Conservation (phyloP, 2,797 vertebrate species). For the Acrossocheilus wenchowensis region DNA sequence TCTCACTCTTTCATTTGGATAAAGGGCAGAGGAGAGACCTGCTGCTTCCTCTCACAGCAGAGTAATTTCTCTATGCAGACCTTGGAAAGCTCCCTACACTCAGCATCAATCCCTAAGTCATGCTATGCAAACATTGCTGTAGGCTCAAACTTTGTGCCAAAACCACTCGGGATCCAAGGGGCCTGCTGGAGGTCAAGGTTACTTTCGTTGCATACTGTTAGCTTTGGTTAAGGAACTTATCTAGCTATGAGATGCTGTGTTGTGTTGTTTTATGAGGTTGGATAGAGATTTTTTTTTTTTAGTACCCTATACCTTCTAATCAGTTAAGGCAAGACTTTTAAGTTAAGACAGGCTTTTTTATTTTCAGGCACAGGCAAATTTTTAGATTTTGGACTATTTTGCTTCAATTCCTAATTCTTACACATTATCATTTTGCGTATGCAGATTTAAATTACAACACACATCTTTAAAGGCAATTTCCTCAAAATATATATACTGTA, state of each 20-base stretch:
- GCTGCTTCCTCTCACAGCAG: slow-evolving; percentile 64
- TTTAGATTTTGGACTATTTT: not conserved
- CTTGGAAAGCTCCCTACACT: slow-evolving; percentile 6
- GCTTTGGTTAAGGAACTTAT: not conserved
- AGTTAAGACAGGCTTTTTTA: not conserved
- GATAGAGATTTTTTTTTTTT: not conserved
- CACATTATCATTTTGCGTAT: not conserved
- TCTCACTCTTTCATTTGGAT: slow-evolving; percentile 76
- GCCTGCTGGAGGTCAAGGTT: slow-evolving; percentile 19
- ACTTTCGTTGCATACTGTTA: not conserved
- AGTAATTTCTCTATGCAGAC: slow-evolving; percentile 71
- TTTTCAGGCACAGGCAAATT: not conserved
- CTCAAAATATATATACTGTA: not conserved
- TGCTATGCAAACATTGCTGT: not conserved
- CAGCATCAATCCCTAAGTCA: slow-evolving; percentile 46
- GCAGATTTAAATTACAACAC: not conserved
- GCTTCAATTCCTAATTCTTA: not conserved
- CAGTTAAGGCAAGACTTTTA: not conserved
- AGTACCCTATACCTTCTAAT: no score
- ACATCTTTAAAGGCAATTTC: not conserved
- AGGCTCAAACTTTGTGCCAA: slow-evolving; percentile 41
- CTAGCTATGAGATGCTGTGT: not conserved
- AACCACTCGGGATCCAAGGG: slow-evolving; percentile 57
- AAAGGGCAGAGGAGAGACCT: slow-evolving; percentile 63
- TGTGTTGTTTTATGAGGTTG: not conserved